phyloP scores from a whole-genome alignment of 2,113 vertebrate species.

The Sakesphorus luctuosus region DNA sequence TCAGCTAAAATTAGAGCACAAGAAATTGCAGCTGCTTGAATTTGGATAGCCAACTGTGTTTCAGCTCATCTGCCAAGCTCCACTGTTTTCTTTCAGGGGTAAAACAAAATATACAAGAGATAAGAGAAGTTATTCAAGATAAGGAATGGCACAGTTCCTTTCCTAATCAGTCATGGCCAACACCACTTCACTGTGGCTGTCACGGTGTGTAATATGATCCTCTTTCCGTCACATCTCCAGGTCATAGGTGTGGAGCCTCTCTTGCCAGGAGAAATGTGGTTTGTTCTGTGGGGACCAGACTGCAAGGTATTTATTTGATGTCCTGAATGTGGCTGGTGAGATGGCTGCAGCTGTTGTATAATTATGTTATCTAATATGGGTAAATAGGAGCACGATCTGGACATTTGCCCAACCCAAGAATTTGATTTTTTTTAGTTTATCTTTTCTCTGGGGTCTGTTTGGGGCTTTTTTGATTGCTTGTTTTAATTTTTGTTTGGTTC shows the following conservation, averaged over 20 bases:
- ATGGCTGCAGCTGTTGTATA: neutral
- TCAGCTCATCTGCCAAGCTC: conserved; percentile 2
- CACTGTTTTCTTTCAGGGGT: neutral
- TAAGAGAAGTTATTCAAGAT: conserved; percentile 33
- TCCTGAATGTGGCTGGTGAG: neutral
- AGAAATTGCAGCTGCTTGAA: conserved; percentile 25
- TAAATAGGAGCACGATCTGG: neutral
- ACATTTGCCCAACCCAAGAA: neutral
- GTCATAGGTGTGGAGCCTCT: neutral
- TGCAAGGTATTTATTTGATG: neutral
- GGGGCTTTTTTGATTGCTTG: neutral
- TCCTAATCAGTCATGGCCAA: neutral
- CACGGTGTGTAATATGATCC: neutral
- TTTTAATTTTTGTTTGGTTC: neutral
- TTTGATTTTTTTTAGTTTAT: neutral
- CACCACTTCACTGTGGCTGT: neutral
- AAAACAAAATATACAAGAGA: neutral
- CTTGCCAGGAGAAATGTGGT: neutral
- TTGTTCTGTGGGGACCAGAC: neutral
- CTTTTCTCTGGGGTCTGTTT: neutral
- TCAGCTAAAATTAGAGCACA: conserved; percentile 46
- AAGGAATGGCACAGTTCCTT: conserved; percentile 3
- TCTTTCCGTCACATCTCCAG: neutral
- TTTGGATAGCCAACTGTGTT: neutral
- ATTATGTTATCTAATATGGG: neutral